Percentiles rank a stretch among this genome's conserved stretches.
Conservation (phyloP, 2,797 vertebrate species). For the Urosaurus nigricauda region DNA sequence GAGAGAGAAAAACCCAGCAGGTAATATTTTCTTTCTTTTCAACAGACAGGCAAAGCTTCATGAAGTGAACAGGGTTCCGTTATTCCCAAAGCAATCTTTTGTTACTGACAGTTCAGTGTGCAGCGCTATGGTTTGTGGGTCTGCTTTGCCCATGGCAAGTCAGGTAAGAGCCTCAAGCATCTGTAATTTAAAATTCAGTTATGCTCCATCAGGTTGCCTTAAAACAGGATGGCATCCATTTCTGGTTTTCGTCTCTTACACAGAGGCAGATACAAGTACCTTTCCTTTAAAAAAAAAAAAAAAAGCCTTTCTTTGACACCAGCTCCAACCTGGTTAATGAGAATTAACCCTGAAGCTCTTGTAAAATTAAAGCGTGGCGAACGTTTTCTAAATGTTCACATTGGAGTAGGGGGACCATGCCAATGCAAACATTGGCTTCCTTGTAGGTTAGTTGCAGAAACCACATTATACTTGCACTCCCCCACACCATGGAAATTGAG, state of each 20-base stretch:
- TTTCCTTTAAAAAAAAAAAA: constrained; percentile 21
- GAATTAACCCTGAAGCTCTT: constrained; percentile 59
- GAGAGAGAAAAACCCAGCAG: constrained; percentile 8
- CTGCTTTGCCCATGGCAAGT: constrained; percentile 75
- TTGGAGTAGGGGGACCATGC: neutral
- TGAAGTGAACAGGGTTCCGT: constrained; percentile 66
- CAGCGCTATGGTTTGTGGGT: constrained; percentile 62
- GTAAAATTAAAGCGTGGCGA: constrained; percentile 24
- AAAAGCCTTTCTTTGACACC: neutral
- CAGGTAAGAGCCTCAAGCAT: constrained; percentile 71
- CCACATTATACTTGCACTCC: neutral
- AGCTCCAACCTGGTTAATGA: constrained; percentile 48
- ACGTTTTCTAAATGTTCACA: neutral
- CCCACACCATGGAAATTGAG: neutral
- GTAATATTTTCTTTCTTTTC: constrained; percentile 51
- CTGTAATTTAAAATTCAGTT: constrained; percentile 76
- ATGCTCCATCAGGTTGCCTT: constrained; percentile 65
- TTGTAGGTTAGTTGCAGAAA: neutral
- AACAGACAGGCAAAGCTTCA: constrained; percentile 57
- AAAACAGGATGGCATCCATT: constrained; percentile 60
- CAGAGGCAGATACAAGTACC: neutral
- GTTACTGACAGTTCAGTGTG: constrained; percentile 64
- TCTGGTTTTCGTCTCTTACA: constrained; percentile 48
- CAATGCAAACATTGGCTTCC: too few relatives aligned
- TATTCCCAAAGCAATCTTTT: constrained; percentile 71